Evolutionary conservation across 2,113 vertebrate genomes (phyloP).

Genomic region (Motacilla tschutschensis): DNA sequence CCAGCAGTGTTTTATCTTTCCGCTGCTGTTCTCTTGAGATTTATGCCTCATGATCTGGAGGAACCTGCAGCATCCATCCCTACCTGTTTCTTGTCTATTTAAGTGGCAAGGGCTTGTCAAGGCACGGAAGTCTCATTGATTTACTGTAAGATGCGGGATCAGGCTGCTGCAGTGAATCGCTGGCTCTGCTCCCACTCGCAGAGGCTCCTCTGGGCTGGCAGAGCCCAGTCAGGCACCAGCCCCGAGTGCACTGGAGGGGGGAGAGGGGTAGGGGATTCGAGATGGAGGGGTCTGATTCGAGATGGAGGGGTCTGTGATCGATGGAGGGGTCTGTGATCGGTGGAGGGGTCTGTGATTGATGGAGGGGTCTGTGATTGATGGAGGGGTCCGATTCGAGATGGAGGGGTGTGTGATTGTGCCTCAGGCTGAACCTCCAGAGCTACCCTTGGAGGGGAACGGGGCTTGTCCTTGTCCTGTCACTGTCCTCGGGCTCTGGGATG

Average conservation of each 20-base stretch:
- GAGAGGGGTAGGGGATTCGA: rapidly evolving
- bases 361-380: no score
- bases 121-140: background rate
- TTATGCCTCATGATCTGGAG: background rate
- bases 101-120: constrained; percentile 9
- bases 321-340: no score
- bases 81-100: background rate
- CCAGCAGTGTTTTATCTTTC: constrained; percentile 1
- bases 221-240: background rate
- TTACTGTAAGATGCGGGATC: background rate
- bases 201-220: background rate
- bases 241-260: rapidly evolving
- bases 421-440: background rate
- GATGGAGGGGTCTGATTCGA: rapidly evolving
- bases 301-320: no score
- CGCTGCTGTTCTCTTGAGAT: background rate
- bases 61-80: background rate
- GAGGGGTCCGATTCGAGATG: rapidly evolving
- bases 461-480: no score
- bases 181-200: background rate
- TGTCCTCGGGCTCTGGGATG: rapidly evolving
- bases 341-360: no score
- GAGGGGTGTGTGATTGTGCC: rapidly evolving
- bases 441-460: rapidly evolving
- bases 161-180: background rate